phyloP scores from a whole-genome alignment of 2,888 invertebrate species.

The Unio delphinus region DNA sequence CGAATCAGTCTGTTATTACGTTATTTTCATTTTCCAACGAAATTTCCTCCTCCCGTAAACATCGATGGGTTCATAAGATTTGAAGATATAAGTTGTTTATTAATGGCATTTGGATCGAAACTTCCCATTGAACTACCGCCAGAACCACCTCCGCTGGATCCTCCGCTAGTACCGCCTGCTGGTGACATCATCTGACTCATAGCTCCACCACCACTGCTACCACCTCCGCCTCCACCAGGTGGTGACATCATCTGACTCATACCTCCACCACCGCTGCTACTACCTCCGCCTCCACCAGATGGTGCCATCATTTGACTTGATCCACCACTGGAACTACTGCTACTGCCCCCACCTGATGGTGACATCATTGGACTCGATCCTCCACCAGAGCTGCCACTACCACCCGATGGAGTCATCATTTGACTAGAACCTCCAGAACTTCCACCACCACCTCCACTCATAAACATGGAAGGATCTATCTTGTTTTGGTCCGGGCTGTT shows the following conservation, averaged over 20 bases:
- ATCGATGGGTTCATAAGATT: conserved; percentile 25
- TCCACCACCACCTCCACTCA: conserved; percentile 25
- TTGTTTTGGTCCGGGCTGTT: conserved; percentile 36
- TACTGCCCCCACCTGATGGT: neutral
- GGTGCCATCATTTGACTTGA: conserved; percentile 2
- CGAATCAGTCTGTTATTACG: too few species aligned
- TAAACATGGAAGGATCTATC: conserved; percentile 33
- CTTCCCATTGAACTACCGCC: conserved; percentile 10
- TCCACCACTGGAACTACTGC: conserved; percentile 3
- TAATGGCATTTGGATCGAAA: conserved; percentile 32
- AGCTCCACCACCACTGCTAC: conserved; percentile 2
- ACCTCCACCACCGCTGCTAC: conserved; percentile 3
- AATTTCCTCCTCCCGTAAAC: conserved; percentile 7
- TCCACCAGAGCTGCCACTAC: conserved; percentile 5
- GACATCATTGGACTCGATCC: neutral
- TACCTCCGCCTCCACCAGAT: conserved; percentile 4
- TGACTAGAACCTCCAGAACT: conserved; percentile 3
- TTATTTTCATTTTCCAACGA: too few species aligned
- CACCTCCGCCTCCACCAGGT: conserved; percentile 3
- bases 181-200: neutral
- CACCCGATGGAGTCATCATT: conserved; percentile 4
- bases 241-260: neutral
- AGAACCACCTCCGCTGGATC: neutral
- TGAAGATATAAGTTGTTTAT: conserved; percentile 20
- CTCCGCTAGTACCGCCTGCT: neutral